A percentile compares a stretch with the other conserved stretches of the same genome.
Evolutionary conservation across 1,140 invertebrate genomes (phyloP).

Genomic region (Macrocentrus cingulum): DNA sequence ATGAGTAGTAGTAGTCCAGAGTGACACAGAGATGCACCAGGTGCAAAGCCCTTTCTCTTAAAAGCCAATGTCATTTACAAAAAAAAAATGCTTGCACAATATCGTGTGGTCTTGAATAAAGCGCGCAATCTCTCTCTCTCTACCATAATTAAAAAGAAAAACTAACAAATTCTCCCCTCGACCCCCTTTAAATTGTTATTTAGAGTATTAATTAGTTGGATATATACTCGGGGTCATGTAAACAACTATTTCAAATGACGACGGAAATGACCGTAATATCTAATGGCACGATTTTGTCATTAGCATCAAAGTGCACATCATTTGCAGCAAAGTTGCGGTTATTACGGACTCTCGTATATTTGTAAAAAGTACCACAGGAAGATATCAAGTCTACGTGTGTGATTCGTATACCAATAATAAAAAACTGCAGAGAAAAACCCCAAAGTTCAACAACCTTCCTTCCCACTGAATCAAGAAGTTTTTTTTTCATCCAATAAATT

Average conservation of each 20-base stretch:
- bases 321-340: constrained; percentile 14
- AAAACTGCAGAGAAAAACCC: too few species aligned
- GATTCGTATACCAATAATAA: too few species aligned
- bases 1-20: too few species aligned
- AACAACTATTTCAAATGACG: not conserved
- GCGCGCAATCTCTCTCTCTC: not conserved
- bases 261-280: not conserved
- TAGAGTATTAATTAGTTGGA: too few species aligned
- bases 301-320: constrained; percentile 20
- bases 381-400: too few species aligned
- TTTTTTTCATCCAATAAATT: too few species aligned
- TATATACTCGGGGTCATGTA: not conserved
- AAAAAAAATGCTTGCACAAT: not conserved
- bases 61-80: constrained; percentile 20
- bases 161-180: too few species aligned
- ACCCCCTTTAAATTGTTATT: too few species aligned
- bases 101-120: too few species aligned
- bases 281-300: constrained; percentile 33
- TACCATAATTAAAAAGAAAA: not conserved
- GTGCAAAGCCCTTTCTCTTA: constrained; percentile 18
- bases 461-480: too few species aligned
- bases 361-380: constrained; percentile 12
- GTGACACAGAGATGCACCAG: constrained; percentile 29
- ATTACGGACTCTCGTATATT: constrained; percentile 22
- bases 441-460: too few species aligned